phyloP scores from a whole-genome alignment of 92 coral and sea anemone genomes.

The Parazoanthus swiftii region DNA sequence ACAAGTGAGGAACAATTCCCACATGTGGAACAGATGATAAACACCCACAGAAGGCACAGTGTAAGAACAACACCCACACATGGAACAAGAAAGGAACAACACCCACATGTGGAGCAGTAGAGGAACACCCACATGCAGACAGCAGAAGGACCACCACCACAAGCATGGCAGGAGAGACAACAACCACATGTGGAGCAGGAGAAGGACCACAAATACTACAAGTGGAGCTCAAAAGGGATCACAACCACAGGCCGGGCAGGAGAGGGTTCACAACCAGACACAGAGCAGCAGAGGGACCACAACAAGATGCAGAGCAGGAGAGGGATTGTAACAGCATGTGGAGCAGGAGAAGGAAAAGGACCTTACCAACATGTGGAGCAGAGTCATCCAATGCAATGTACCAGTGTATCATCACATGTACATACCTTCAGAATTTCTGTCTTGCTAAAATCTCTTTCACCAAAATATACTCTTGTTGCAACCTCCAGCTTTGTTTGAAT shows the following conservation, averaged over 20 bases:
- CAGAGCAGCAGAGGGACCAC: background rate
- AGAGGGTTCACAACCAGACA: background rate
- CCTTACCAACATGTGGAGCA: background rate
- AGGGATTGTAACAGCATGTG: background rate
- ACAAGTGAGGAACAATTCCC: background rate
- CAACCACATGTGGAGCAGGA: background rate
- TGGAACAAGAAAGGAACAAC: background rate
- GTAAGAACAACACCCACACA: background rate
- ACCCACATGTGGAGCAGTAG: background rate
- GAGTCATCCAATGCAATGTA: background rate
- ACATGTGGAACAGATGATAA: background rate
- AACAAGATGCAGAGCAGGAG: background rate
- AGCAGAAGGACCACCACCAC: background rate
- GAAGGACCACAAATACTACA: background rate
- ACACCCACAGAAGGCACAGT: too few species aligned
- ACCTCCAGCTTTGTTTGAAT: conserved; percentile 75
- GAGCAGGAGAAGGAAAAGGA: background rate
- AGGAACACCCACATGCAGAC: background rate
- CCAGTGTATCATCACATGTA: background rate
- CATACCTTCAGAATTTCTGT: conserved; percentile 69
- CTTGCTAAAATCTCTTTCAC: conserved; percentile 82
- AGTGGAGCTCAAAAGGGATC: background rate
- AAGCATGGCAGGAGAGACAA: background rate
- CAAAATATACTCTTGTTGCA: conserved; percentile 87
- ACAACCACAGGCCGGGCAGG: background rate